Percentiles rank a stretch among this genome's conserved stretches.
phyloP scores from a whole-genome alignment of 2,888 invertebrate genomes.

The Eilema sororculum region DNA sequence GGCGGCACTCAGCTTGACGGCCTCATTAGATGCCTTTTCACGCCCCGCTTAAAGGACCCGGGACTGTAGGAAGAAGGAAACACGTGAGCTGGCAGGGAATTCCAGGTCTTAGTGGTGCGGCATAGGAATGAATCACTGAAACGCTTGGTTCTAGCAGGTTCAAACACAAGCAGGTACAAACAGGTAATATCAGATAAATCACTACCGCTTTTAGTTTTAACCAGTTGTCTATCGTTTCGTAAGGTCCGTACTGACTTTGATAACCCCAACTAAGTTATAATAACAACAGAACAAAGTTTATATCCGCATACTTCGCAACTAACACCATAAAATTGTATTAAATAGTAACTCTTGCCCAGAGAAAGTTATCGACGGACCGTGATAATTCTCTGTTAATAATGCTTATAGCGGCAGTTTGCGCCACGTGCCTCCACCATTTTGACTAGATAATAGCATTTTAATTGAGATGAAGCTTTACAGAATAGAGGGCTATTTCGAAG shows the following conservation, averaged over 20 bases:
- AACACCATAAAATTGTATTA: slow-evolving; percentile 44
- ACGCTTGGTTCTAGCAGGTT: too few relatives aligned
- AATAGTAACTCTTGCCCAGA: slow-evolving; percentile 45
- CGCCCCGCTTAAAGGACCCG: too few relatives aligned
- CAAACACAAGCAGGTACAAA: too few relatives aligned
- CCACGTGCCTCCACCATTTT: slow-evolving; percentile 72
- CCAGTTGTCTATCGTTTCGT: not conserved
- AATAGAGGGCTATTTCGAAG: slow-evolving; percentile 72
- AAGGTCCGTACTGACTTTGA: not conserved
- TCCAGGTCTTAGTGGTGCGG: too few relatives aligned
- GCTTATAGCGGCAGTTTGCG: slow-evolving; percentile 63
- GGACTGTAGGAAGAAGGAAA: too few relatives aligned
- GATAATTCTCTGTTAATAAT: slow-evolving; percentile 68
- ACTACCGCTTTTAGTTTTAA: not conserved
- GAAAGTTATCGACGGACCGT: slow-evolving; percentile 54
- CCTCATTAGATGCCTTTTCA: too few relatives aligned
- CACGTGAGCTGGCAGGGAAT: too few relatives aligned
- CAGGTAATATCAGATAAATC: not conserved
- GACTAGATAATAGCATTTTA: slow-evolving; percentile 77
- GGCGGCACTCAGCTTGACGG: too few relatives aligned
- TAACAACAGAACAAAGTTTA: slow-evolving; percentile 15
- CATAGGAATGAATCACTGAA: too few relatives aligned
- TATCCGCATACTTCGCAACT: slow-evolving; percentile 9
- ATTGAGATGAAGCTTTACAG: slow-evolving; percentile 78
- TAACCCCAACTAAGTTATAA: not conserved